These are phyloP conservation scores for Diplodus sargus DNA, from an alignment of 2,797 vertebrate species.

Conservation along the genomic window DNA sequence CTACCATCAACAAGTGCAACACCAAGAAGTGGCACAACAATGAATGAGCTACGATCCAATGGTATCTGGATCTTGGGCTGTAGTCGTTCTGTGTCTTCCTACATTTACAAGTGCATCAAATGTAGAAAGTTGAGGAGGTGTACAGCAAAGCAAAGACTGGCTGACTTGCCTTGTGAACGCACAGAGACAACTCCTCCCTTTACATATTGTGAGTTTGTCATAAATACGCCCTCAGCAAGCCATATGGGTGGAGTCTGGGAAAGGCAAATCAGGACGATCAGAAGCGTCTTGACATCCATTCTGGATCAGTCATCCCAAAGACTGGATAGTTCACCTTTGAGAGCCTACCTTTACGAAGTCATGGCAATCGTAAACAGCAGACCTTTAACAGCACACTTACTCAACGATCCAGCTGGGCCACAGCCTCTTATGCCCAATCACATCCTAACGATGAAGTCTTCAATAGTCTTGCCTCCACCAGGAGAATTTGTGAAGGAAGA, in stretches of 20 bases:
- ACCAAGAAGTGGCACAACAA: slow-evolving; percentile 40
- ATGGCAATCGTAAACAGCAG: slow-evolving; percentile 50
- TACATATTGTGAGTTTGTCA: not conserved
- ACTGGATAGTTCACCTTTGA: not conserved
- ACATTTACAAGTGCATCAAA: not conserved
- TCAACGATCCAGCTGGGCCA: slow-evolving; percentile 22
- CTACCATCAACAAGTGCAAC: slow-evolving; percentile 32
- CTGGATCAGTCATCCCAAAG: not conserved
- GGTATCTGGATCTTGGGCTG: slow-evolving; percentile 31
- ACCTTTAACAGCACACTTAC: slow-evolving; percentile 35
- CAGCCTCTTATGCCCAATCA: slow-evolving; percentile 36
- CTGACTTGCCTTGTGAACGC: not conserved
- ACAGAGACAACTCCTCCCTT: not conserved
- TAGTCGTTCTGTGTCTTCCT: slow-evolving; percentile 33
- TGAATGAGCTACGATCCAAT: slow-evolving; percentile 36
- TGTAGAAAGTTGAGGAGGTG: not conserved
- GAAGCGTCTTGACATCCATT: not conserved
- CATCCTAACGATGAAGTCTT: slow-evolving; percentile 19
- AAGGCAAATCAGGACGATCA: slow-evolving; percentile 1
- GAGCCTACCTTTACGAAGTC: slow-evolving; percentile 36
- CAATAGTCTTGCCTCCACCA: slow-evolving; percentile 1
- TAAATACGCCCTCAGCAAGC: not conserved
- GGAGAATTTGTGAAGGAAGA: slow-evolving; percentile 26
- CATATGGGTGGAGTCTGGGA: not conserved
- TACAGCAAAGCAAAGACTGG: not conserved